These are phyloP conservation scores for Hemiscyllium ocellatum DNA, from an alignment of 2,113 vertebrate genomes.

Conservation along the genomic window DNA sequence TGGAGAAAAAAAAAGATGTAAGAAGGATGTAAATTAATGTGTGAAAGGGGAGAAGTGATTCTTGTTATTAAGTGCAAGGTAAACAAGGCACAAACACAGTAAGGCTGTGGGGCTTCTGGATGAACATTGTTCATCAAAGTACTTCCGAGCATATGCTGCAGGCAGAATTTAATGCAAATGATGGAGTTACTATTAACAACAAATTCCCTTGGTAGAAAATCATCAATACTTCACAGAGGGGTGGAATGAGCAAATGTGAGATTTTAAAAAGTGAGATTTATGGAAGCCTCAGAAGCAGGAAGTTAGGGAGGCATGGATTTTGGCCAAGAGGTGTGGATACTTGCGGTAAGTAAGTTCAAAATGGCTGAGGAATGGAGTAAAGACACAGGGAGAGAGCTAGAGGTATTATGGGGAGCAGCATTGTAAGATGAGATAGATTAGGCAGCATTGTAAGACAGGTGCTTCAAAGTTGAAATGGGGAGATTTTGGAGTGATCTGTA, in stretches of 20 bases:
- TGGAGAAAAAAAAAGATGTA: too few species aligned
- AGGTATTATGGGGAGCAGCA: neutral
- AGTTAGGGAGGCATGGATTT: neutral
- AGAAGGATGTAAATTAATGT: too few species aligned
- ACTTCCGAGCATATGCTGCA: neutral
- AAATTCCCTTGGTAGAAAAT: neutral
- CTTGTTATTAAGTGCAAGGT: too few species aligned
- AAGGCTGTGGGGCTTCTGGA: too few species aligned
- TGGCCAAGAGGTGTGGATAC: neutral
- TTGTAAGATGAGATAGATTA: too few species aligned
- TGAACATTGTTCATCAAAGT: neutral
- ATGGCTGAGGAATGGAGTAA: neutral
- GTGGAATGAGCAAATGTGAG: neutral
- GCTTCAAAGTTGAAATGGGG: neutral
- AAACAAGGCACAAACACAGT: too few species aligned
- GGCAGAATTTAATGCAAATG: neutral
- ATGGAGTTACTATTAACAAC: neutral
- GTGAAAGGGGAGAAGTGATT: too few species aligned
- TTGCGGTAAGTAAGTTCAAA: neutral
- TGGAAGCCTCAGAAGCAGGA: neutral
- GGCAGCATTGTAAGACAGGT: neutral
- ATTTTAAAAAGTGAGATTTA: neutral
- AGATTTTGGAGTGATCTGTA: neutral
- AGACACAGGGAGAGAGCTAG: neutral
- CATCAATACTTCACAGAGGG: neutral